Base-by-base conservation (phyloP, 2,888 invertebrate species). In the Anticlea derivata region DNA sequence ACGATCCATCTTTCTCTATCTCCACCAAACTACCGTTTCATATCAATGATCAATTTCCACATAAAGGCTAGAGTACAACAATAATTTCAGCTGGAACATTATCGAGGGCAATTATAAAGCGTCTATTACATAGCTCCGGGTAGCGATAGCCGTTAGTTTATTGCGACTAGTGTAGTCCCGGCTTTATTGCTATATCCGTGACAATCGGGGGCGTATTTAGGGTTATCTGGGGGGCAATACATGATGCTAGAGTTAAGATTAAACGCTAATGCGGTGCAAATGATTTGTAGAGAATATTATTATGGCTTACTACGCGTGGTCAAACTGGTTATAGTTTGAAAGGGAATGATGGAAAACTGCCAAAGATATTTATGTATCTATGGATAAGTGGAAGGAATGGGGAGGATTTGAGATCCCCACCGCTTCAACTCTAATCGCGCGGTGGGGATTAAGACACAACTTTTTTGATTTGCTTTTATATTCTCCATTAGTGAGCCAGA, bases 61-160 rank as follows among this genome's bases (percentile, higher is more conserved):
- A 54, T 58, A 50, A 53, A 57, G 53, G 52, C 54, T 39, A 33
- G 50, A 44, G 29, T 40, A 58, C 50, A 53, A 31, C 51, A 50
- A 59, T 61, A 60, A 61, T 56, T 60, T 62, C 40, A 58, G 54
- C 51, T 41, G 43, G 53, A 61, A 65, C 61, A 61, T 65, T 76
- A 75, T 75, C 73, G 73, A 74, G 66, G 59, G 66, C 81, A 79
- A 80, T 82, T 80, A 80, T 75, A 69, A 76, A 79, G 72, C 69
- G 75, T 63, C 75, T 73, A 78, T 80, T 79, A 67, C 65, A 65
- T 68, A 77, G 75, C 72, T 73, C 71, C 61, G 70, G 74, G 69
- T 69, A 72, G 74, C 66, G 73, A 84, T 80, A 78, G 73, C 68
- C 56, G 64, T 70, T 73, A 75, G 78, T 84, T 83, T 83, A 84